Evolutionary conservation across 2,113 vertebrate genomes (phyloP), one percentile per base, ranked within the genome.

Genomic region (Semnornis frantzii): DNA sequence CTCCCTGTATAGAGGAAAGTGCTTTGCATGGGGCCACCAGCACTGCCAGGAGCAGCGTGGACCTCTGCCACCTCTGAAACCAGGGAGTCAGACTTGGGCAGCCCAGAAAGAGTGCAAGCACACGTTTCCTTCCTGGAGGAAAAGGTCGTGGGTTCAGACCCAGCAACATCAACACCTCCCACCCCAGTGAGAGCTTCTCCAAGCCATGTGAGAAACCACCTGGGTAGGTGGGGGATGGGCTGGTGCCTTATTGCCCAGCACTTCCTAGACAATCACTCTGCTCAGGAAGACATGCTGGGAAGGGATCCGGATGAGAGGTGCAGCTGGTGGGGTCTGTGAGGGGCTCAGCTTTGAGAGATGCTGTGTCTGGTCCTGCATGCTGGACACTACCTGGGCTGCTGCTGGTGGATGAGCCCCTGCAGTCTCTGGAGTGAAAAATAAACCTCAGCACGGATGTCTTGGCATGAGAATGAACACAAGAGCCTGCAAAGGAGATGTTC

Each of bases 41-140:
- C 70, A 5, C 31, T 77, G 33, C 34, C n/a, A 3, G 15, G 12
- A 6, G 27, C 14, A 48, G 12, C 1, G 0, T 7, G 52, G 66
- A 18, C 11, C 33, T 72, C 63, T 66, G 63, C 2, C 37, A 75
- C 9, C 7, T 2, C 60, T 33, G 63, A 79, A 52, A 64, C 10
- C 52, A 19, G 13, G 20, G 21, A 5, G 15, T 37, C 15, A 74
- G 57, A 72, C 44, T 55, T 42, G 63, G 44, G 42, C 34, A 64
- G 58, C 10, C 0, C 0, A 39, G 25, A 16, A 52, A 37, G 46
- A 74, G 73, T 6, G 1, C 33, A 52, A 72, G 20, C 28, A 60
- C 8, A 3, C 1, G 6, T 37, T 76, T 68, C 10, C 39, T 9
- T 58, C 46, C 17, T 28, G 42, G 25, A 48, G 25, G 9, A 15